A percentile compares a stretch with the other conserved stretches of the same genome.
phyloP scores from a whole-genome alignment of 2,113 vertebrate species.

The Ondatra zibethicus region DNA sequence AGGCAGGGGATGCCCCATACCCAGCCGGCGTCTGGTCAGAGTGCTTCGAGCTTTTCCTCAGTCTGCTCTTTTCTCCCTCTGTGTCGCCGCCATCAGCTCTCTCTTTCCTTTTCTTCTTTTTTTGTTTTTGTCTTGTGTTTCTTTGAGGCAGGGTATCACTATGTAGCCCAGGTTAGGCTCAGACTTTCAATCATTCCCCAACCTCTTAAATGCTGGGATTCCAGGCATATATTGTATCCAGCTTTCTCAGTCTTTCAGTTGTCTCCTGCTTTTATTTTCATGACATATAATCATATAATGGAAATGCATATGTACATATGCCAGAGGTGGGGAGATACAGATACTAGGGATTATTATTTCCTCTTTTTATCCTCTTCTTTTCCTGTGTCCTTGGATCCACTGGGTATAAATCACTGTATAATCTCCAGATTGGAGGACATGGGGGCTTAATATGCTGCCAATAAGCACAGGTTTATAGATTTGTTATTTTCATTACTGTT shows the following conservation, averaged over 20 bases:
- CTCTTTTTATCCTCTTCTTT: not conserved
- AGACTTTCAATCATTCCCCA: not conserved
- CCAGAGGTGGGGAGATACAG: not conserved
- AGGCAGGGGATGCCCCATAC: not conserved
- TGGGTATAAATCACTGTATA: slow-evolving; percentile 75
- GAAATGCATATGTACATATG: not conserved
- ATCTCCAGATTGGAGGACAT: slow-evolving; percentile 69
- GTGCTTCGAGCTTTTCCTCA: not conserved
- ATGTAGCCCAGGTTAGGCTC: not conserved
- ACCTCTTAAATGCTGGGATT: not conserved
- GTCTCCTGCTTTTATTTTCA: not conserved
- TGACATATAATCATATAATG: not conserved
- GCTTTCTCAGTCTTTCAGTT: not conserved
- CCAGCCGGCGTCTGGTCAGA: not conserved
- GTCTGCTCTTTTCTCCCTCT: not conserved
- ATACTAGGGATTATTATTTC: not conserved
- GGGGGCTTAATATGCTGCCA: slow-evolving; percentile 67
- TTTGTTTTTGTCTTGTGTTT: not conserved
- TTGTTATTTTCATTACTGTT: slow-evolving; percentile 81
- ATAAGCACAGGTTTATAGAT: slow-evolving; percentile 82
- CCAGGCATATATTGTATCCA: not conserved
- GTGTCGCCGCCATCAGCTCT: not conserved
- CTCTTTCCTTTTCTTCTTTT: not conserved
- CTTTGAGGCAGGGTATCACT: not conserved
- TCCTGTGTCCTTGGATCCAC: slow-evolving; percentile 70